phyloP scores from a whole-genome alignment of 2,797 vertebrate genomes.

The Syndactyla subalaris region DNA sequence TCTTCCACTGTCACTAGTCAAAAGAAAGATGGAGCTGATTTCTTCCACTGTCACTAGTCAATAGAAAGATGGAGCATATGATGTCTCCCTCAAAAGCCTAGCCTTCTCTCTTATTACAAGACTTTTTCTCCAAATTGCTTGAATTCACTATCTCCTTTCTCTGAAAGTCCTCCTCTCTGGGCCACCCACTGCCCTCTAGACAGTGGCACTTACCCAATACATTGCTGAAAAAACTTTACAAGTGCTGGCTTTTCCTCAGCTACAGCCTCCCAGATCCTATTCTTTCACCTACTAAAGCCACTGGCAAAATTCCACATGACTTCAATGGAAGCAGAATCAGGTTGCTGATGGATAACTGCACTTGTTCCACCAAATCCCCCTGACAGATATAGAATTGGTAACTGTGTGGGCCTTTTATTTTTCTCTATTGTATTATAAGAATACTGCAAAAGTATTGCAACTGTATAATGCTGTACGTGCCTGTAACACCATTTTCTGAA shows the following conservation, averaged over 20 bases:
- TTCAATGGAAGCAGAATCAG: slow-evolving; percentile 8
- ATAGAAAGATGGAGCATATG: not conserved
- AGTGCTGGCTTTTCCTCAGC: not conserved
- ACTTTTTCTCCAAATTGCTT: not conserved
- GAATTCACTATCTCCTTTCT: not conserved
- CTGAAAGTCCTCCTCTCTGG: slow-evolving; percentile 1
- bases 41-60: not conserved
- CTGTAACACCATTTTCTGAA: slow-evolving; percentile 25
- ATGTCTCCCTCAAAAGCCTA: not conserved
- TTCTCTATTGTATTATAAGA: not conserved
- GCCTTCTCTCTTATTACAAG: not conserved
- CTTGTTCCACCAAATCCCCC: not conserved
- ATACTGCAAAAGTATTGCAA: not conserved
- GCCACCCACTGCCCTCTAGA: slow-evolving; percentile 30
- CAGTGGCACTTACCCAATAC: not conserved
- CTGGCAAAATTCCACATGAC: not conserved
- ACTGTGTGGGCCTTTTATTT: not conserved
- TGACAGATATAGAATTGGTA: not conserved
- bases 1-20: too few species aligned
- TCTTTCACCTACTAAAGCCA: slow-evolving; percentile 1
- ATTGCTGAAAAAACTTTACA: not conserved
- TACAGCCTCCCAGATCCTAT: not conserved
- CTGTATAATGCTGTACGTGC: slow-evolving; percentile 24
- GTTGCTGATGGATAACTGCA: not conserved
- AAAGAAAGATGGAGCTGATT: too few species aligned